Base-by-base conservation (phyloP, 1,140 invertebrate genomes). In the Sipha flava region DNA sequence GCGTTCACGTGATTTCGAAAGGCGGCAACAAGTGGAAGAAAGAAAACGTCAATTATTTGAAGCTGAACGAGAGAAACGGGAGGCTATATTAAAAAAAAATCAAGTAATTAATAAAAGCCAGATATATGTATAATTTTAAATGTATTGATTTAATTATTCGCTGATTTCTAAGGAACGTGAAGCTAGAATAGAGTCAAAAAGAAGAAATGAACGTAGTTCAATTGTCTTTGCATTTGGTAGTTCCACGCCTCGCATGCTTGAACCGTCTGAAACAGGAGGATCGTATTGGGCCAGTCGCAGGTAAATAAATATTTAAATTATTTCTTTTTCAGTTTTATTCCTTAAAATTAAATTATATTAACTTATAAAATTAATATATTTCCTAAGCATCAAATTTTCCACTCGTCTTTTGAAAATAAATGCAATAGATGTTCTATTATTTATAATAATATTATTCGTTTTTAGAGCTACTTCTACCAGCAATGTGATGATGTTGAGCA, bases 141-240 rank as follows among this genome's bases (percentile, higher is more conserved):
- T 23, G 14, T 6, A 57, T 26, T 18, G n/a, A 31, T 40, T 14
- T 40, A 21, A 21, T 40, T 66, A 66, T n/a, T 34, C 0, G 59
- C 16, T 14, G 26, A 1, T 72, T 16, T 40, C 21, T 23, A 82
- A 86, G 87, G 94, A 95, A 84, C 88, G 93, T 81, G 93, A 94
- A 83, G 92, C 93, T 59, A 89, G 93, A 81, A 87, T 95, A 82
- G 93, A 95, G 86, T 88, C 90, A 45, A 92, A 90, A 84, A 88
- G 87, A 83, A 89, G 88, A 83, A 90, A 91, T 84, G 91, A 92
- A 84, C 87, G 90, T 81, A 90, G 89, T 85, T 89, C 87, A 49
- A 88, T 89, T 81, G 89, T 91, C 26, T 95, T 95, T 87, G 94
- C 94, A 45, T 95, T 95, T 87, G 94, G 94, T 52, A 95, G 93